A percentile compares a stretch with the other conserved stretches of the same genome.
phyloP scores from a whole-genome alignment of 2,113 vertebrate species.

The Notothenia coriiceps region DNA sequence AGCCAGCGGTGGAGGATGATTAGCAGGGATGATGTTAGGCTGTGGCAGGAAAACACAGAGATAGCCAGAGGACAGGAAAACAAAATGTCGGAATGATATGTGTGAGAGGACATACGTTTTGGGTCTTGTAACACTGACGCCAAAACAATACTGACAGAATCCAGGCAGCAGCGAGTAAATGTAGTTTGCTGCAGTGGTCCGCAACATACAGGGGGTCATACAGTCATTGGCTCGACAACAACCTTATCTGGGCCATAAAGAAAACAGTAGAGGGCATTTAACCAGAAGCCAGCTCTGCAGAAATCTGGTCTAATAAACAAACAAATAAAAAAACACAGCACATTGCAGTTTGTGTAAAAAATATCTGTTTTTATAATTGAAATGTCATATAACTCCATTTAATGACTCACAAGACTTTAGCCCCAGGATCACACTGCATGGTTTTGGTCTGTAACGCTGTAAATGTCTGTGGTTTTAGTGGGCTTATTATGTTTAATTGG shows the following conservation, averaged over 20 bases:
- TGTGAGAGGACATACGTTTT: slow-evolving; percentile 10
- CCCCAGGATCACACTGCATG: neutral
- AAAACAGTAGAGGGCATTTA: neutral
- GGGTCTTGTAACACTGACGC: neutral
- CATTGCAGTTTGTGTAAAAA: neutral
- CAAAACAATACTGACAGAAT: neutral
- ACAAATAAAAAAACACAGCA: neutral
- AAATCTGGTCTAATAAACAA: no score
- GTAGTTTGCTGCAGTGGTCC: slow-evolving; percentile 28
- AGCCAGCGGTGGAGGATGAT: slow-evolving; percentile 32
- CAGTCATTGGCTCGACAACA: neutral
- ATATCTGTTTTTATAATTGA: neutral
- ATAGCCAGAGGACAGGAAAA: slow-evolving; percentile 15
- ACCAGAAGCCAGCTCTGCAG: neutral
- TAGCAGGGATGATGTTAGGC: slow-evolving; percentile 36
- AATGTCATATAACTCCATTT: slow-evolving; percentile 1
- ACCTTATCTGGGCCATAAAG: neutral
- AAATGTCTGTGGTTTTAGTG: neutral
- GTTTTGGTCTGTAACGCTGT: neutral
- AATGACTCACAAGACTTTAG: neutral
- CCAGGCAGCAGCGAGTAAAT: slow-evolving; percentile 2
- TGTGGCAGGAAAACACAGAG: slow-evolving; percentile 23
- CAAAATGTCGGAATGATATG: neutral
- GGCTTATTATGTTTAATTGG: neutral
- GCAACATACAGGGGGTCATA: slow-evolving; percentile 11